These are phyloP conservation scores for Eupithecia subfuscata DNA, from an alignment of 2,888 invertebrate species.

Conservation along the genomic window DNA sequence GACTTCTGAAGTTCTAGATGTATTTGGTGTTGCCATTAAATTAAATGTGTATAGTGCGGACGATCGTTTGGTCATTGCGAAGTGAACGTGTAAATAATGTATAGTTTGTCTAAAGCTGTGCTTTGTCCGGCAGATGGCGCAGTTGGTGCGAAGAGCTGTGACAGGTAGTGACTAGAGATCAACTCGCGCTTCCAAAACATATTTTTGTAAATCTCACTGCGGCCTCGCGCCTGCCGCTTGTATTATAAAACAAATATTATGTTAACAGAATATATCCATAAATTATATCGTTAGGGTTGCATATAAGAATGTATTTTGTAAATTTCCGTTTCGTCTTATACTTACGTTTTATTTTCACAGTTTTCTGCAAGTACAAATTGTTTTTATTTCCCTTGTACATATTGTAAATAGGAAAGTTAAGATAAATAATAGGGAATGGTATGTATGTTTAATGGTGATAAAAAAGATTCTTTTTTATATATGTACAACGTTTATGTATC, in stretches of 20 bases:
- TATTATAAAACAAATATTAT: constrained; percentile 58
- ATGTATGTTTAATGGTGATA: constrained; percentile 69
- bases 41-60: constrained; percentile 6
- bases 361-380: constrained; percentile 85
- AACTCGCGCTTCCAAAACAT: constrained; percentile 49
- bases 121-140: constrained; percentile 64
- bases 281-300: constrained; percentile 54
- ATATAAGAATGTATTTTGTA: constrained; percentile 60
- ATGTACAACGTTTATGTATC: constrained; percentile 79
- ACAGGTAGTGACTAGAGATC: constrained; percentile 62
- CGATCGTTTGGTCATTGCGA: not conserved
- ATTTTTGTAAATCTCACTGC: constrained; percentile 73
- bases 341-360: constrained; percentile 70
- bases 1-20: constrained; percentile 3
- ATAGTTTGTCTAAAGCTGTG: constrained; percentile 44
- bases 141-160: constrained; percentile 62
- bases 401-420: constrained; percentile 80
- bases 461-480: constrained; percentile 71
- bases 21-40: constrained; percentile 25
- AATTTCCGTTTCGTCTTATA: constrained; percentile 71
- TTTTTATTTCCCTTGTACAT: constrained; percentile 84
- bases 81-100: constrained; percentile 29
- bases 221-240: constrained; percentile 60
- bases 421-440: constrained; percentile 66
- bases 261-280: constrained; percentile 54